Evolutionary conservation across 35 echinoderm and acorn worm genomes (phyloP), one percentile per base, ranked within the genome.

Genomic region (Amphiura filiformis): DNA sequence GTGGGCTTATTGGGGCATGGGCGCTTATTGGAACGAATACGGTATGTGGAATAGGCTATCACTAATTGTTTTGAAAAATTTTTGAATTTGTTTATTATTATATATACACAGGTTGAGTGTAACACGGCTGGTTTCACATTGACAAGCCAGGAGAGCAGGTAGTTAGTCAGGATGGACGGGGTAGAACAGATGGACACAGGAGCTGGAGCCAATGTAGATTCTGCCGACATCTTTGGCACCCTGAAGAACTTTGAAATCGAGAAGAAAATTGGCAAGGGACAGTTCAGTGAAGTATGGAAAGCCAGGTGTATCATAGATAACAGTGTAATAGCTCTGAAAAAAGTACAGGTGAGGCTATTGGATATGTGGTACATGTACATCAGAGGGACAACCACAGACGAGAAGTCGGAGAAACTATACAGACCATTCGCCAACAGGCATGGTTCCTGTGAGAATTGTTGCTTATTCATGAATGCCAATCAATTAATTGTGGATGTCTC

Each of bases 231-330:
- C 36, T 93, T 93, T 42, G 79, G 77, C 26, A 89, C 78, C 56
- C 89, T 98, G 3, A 82, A 38, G 0, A 94, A 98, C 84, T 98
- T 98, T 57, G 38, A 14, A 36, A 90, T 98, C n/a, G 89, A 98
- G 79, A 98, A 98, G 92, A 94, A 94, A 78, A 94, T 98, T 31
- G 96, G 96, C 77, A 94, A 92, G 40, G 96, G 96, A 14, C 96
- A 98, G 52, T 98, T 98, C 76, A 98, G 96, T 84, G 96, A 89
- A 77, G 96, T 98, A 13, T 98, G 94, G 87, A 91, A 91, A 81
- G 96, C 92, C 1, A 89, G 80, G 80, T 94, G 89, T 80, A 49
- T 98, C 37, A n/a, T 98, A 5, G 86, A 98, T 39, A 87, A 94
- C 39, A 91, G 87, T 34, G 90, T 91, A 33, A 87, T 92, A 56